These are phyloP conservation scores for Neomonachus schauinslandi DNA, from an alignment of 2,113 vertebrate genomes.

Conservation along the genomic window DNA sequence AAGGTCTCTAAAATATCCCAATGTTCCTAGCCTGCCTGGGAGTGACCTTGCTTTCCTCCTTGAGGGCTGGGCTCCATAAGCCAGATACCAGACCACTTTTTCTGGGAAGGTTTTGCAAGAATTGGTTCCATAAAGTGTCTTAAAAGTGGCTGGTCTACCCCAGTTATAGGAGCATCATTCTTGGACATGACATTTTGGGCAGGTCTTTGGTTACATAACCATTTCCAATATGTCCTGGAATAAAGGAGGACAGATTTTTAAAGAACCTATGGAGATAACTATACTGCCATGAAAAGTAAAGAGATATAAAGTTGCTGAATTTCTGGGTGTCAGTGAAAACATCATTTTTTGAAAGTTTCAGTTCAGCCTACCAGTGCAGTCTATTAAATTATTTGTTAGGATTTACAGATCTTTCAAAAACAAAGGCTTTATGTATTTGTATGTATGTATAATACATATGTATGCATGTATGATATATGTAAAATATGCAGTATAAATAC, in stretches of 20 bases:
- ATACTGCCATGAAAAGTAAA: background rate
- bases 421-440: background rate
- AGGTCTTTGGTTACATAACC: background rate
- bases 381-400: background rate
- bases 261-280: constrained; percentile 32
- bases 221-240: background rate
- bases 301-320: background rate
- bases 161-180: background rate
- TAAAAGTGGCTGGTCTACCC: background rate
- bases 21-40: background rate
- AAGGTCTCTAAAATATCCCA: background rate
- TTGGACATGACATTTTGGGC: background rate
- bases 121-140: background rate
- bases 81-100: background rate
- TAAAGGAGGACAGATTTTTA: background rate
- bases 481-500: background rate
- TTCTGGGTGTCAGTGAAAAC: background rate
- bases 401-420: background rate
- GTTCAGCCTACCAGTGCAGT: background rate
- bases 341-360: background rate
- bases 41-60: background rate
- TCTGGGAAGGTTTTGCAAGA: background rate
- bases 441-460: background rate
- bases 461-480: background rate
- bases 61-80: background rate